A percentile compares a stretch with the other conserved stretches of the same genome.
Conservation (phyloP, 2,888 invertebrate genomes). For the Eristalis pertinax region DNA sequence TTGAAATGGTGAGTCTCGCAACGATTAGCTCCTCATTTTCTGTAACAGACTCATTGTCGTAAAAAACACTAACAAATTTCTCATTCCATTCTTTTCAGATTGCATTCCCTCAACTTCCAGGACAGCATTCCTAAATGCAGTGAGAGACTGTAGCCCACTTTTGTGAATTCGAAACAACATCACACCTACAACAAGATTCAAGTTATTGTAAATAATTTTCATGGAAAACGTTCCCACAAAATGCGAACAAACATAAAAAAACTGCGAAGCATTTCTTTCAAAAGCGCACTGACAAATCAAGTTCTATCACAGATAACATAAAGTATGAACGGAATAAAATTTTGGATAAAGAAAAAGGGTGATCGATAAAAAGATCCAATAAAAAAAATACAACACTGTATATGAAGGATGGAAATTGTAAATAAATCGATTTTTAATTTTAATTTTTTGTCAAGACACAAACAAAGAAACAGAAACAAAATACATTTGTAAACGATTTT, state of each 20-base stretch:
- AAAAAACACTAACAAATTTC: background rate
- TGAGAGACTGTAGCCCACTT: slow-evolving; percentile 21
- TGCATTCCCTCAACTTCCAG: background rate
- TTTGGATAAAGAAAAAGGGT: slow-evolving; percentile 28
- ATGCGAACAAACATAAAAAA: background rate
- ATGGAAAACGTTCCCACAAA: background rate
- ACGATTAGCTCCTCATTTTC: background rate
- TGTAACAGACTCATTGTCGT: background rate
- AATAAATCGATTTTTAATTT: slow-evolving; percentile 13
- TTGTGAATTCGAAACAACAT: background rate
- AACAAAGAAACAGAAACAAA: background rate
- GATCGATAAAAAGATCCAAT: slow-evolving; percentile 14
- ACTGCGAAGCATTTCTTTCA: slow-evolving; percentile 15
- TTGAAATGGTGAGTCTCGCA: slow-evolving; percentile 39
- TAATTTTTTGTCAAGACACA: slow-evolving; percentile 2
- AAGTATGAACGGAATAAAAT: slow-evolving; percentile 9
- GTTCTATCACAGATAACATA: slow-evolving; percentile 47
- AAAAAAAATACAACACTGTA: background rate
- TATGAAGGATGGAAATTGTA: slow-evolving; percentile 11
- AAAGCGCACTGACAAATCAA: slow-evolving; percentile 70
- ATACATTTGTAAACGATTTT: background rate
- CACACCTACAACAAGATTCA: background rate
- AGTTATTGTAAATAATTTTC: slow-evolving; percentile 35
- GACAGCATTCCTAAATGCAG: background rate
- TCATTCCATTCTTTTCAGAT: slow-evolving; percentile 11